Evolutionary conservation across 2,888 invertebrate species (phyloP).

Genomic region (Frankliniella fusca): DNA sequence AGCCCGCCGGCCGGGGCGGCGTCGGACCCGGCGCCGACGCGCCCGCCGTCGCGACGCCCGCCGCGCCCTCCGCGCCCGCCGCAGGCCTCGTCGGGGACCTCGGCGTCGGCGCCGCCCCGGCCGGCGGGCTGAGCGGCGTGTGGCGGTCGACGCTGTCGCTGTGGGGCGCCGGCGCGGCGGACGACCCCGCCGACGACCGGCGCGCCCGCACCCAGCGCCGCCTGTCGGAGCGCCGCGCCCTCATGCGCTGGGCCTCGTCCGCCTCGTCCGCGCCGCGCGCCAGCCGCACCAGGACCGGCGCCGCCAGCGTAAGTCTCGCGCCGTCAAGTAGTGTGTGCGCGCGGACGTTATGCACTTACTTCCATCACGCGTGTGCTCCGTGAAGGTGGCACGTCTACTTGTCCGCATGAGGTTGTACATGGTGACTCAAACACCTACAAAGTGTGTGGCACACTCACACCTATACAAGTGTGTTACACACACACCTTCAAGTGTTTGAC

Average conservation of each 20-base stretch:
- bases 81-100: not conserved
- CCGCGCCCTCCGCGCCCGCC: not conserved
- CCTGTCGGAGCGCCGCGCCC: not conserved
- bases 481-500: too few species aligned
- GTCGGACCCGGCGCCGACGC: not conserved
- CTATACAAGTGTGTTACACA: too few species aligned
- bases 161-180: not conserved
- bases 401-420: too few species aligned
- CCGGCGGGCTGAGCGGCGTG: constrained; percentile 12
- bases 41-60: not conserved
- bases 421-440: too few species aligned
- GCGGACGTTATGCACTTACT: too few species aligned
- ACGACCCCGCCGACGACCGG: constrained; percentile 29
- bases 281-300: not conserved
- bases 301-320: not conserved
- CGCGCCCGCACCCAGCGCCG: constrained; percentile 2
- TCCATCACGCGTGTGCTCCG: too few species aligned
- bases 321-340: too few species aligned
- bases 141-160: constrained; percentile 27
- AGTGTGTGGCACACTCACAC: too few species aligned
- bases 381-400: too few species aligned
- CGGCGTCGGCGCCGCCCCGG: not conserved
- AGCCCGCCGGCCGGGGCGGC: not conserved
- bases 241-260: constrained; percentile 13
- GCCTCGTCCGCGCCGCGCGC: not conserved